Evolutionary conservation across 2,113 vertebrate species (phyloP).

Genomic region (Coptodon rendalli): DNA sequence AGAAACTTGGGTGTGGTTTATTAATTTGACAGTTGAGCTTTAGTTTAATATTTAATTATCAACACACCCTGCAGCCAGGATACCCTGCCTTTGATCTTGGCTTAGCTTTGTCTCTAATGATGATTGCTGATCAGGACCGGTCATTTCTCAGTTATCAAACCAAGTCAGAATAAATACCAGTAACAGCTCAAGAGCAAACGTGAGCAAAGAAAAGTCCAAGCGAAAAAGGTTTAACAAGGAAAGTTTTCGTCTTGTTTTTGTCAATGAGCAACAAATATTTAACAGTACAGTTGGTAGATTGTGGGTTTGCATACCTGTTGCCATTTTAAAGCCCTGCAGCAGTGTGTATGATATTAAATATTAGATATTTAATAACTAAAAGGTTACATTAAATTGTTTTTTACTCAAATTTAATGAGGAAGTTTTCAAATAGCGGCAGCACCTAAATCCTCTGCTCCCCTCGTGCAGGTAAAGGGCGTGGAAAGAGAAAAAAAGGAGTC

Average conservation of each 20-base stretch:
- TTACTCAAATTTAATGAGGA: background rate
- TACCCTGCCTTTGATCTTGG: background rate
- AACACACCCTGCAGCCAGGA: background rate
- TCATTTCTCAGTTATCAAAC: background rate
- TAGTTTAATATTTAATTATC: background rate
- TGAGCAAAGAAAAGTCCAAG: background rate
- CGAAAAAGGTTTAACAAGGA: background rate
- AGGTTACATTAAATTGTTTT: background rate
- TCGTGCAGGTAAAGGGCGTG: conserved; percentile 70
- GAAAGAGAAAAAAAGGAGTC: conserved; percentile 67
- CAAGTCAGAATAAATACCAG: background rate
- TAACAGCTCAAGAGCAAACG: background rate
- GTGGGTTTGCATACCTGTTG: background rate
- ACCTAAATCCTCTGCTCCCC: background rate
- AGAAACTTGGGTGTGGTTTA: background rate
- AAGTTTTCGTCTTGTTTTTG: background rate
- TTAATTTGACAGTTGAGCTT: background rate
- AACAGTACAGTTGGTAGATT: background rate
- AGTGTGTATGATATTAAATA: background rate
- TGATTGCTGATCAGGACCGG: background rate
- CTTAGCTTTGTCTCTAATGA: background rate
- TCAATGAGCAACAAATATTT: background rate
- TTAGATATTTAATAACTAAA: background rate
- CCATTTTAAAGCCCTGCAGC: background rate
- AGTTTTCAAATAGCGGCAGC: background rate